Percentiles rank a stretch among this genome's conserved stretches.
These are phyloP conservation scores for Chrysopilus asiliformis DNA, from an alignment of 2,888 invertebrate genomes.

Conservation along the genomic window DNA sequence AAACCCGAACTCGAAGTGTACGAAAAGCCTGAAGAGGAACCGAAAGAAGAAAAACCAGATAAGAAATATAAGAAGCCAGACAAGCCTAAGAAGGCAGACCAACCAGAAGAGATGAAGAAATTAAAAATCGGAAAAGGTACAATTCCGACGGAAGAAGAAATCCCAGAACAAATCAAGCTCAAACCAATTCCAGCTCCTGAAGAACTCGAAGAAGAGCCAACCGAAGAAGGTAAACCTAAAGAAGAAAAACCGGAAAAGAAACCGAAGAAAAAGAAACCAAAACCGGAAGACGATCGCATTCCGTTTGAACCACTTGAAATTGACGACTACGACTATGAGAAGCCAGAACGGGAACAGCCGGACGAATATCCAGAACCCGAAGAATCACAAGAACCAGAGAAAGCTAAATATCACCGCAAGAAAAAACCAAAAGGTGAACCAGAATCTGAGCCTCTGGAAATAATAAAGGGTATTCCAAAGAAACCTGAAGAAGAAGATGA, in stretches of 20 bases:
- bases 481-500: conserved; percentile 19
- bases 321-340: conserved; percentile 19
- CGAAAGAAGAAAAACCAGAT: conserved; percentile 23
- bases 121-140: conserved; percentile 13
- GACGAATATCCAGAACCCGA: background rate
- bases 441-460: conserved; percentile 26
- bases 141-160: background rate
- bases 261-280: conserved; percentile 13
- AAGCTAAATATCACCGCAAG: conserved; percentile 16
- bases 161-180: conserved; percentile 1
- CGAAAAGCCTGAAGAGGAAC: conserved; percentile 15
- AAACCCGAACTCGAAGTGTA: conserved; percentile 12
- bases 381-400: conserved; percentile 13
- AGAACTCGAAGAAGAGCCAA: conserved; percentile 38
- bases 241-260: conserved; percentile 35
- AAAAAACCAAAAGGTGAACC: conserved; percentile 26
- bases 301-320: conserved; percentile 11
- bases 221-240: conserved; percentile 17
- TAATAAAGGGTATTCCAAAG: conserved; percentile 24
- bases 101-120: conserved; percentile 23
- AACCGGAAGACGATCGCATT: conserved; percentile 19
- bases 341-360: conserved; percentile 21
- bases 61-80: conserved; percentile 30
- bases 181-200: conserved; percentile 32
- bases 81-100: conserved; percentile 33